phyloP scores from a whole-genome alignment of 2,113 vertebrate genomes.

The Athene cunicularia region DNA sequence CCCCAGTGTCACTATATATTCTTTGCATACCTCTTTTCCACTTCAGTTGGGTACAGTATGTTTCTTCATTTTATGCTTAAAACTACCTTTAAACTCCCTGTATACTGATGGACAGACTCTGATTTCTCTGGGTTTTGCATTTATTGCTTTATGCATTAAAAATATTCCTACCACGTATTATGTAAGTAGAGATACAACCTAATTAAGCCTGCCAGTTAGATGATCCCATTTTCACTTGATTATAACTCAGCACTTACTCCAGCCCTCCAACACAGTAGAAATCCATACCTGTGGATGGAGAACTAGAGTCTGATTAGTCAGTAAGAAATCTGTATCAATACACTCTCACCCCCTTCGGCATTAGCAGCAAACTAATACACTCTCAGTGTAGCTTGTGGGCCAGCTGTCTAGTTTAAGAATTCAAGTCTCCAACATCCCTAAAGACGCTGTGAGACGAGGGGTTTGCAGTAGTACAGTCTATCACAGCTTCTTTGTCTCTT shows the following conservation, averaged over 20 bases:
- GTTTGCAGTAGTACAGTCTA: background rate
- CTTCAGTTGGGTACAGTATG: background rate
- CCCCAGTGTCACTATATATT: background rate
- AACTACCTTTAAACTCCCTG: background rate
- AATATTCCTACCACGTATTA: background rate
- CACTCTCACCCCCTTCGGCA: background rate
- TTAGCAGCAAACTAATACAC: background rate
- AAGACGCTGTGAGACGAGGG: background rate
- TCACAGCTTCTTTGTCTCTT: background rate
- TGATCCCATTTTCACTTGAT: background rate
- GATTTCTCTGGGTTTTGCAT: background rate
- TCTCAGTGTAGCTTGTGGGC: background rate
- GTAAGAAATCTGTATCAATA: slow-evolving; percentile 15
- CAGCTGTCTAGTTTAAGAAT: background rate
- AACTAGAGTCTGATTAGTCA: background rate
- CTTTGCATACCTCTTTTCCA: background rate
- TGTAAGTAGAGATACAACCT: background rate
- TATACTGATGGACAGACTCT: background rate
- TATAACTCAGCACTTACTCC: slow-evolving; percentile 1
- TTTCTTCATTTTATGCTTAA: background rate
- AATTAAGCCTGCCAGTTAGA: slow-evolving; percentile 21
- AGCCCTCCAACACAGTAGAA: slow-evolving; percentile 3
- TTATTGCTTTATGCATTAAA: background rate
- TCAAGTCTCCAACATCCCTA: background rate
- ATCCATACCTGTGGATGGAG: background rate